Percentiles rank a stretch among this genome's conserved stretches.
Evolutionary conservation across 1,140 invertebrate genomes (phyloP).

Genomic region (Habropoda laboriosa): DNA sequence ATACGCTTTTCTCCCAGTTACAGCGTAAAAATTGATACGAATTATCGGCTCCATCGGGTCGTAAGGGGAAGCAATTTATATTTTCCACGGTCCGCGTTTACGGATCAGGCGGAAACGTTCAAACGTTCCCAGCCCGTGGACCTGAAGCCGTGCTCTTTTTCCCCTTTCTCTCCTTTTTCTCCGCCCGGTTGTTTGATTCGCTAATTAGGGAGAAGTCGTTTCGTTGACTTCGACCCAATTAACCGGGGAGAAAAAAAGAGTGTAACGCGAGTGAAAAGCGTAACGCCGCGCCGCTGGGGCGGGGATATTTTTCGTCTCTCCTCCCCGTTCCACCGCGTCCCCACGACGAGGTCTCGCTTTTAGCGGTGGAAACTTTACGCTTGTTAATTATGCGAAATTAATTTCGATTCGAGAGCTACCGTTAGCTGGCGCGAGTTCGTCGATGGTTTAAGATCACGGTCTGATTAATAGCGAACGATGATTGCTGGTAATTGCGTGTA

Average conservation of each 20-base stretch:
- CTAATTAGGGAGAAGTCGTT: constrained; percentile 32
- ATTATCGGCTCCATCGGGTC: too few species aligned
- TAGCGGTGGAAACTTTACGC: neutral
- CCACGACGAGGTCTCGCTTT: too few species aligned
- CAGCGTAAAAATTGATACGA: too few species aligned
- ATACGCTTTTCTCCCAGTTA: too few species aligned
- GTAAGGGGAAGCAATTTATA: neutral
- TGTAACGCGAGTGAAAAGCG: neutral
- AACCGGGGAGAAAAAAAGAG: constrained; percentile 3
- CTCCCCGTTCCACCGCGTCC: too few species aligned
- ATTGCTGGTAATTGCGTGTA: neutral
- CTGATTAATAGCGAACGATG: neutral
- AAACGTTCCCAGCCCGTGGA: constrained; percentile 2
- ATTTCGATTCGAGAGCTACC: neutral
- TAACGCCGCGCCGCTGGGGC: neutral
- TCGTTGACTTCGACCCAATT: constrained; percentile 21
- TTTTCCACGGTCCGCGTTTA: neutral
- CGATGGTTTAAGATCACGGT: neutral
- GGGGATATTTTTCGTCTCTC: neutral
- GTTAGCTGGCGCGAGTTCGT: neutral
- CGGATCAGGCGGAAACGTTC: neutral
- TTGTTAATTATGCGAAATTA: constrained; percentile 17
- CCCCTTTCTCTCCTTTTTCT: too few species aligned
- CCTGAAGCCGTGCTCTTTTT: too few species aligned
- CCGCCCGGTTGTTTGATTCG: constrained; percentile 17